These are phyloP conservation scores for Palythoa grandiflora DNA, from an alignment of 92 coral and sea anemone genomes.

Conservation along the genomic window DNA sequence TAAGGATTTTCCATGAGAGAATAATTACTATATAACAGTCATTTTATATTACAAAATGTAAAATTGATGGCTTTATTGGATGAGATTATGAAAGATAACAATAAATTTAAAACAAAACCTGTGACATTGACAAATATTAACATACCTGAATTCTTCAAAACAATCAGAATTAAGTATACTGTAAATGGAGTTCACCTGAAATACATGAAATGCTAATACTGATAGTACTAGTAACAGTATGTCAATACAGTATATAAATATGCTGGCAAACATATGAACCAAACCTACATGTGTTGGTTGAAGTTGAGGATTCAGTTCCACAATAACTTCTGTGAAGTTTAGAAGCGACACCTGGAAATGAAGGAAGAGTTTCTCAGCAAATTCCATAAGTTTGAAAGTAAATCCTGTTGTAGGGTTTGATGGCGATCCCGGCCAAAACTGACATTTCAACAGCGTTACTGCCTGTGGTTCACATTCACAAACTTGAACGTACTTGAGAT, in stretches of 20 bases:
- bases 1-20: background rate
- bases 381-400: constrained; percentile 54
- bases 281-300: constrained; percentile 62
- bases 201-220: background rate
- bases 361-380: constrained; percentile 60
- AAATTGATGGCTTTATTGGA: background rate
- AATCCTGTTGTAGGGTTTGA: constrained; percentile 55
- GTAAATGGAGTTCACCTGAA: constrained; percentile 67
- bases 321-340: constrained; percentile 52
- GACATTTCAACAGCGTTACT: constrained; percentile 51
- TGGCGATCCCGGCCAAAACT: constrained; percentile 65
- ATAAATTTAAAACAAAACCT: background rate
- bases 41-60: background rate
- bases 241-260: background rate
- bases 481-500: constrained; percentile 46
- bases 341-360: constrained; percentile 57
- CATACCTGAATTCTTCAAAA: constrained; percentile 73
- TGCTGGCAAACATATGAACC: background rate
- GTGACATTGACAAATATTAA: background rate
- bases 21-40: background rate
- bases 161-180: constrained; percentile 73
- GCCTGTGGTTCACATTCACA: constrained; percentile 60
- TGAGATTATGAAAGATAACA: background rate
- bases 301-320: constrained; percentile 50
- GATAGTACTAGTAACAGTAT: background rate